Evolutionary conservation across 2,113 vertebrate species (phyloP).

Genomic region (Puffinus mauretanicus): DNA sequence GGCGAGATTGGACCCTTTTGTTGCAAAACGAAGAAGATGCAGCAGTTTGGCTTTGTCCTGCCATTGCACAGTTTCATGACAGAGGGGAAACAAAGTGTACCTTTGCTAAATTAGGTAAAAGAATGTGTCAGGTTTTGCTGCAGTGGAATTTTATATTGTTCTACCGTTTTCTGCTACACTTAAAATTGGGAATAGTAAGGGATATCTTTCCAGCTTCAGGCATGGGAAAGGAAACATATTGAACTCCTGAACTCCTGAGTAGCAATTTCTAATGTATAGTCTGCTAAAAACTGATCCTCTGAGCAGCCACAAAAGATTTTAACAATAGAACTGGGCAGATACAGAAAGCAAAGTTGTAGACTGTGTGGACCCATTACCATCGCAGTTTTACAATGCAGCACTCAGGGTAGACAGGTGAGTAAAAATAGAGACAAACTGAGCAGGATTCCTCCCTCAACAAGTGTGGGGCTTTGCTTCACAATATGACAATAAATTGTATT

Average conservation of each 20-base stretch:
- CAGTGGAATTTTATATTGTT: not conserved
- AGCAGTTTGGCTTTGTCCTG: not conserved
- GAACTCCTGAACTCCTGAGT: not conserved
- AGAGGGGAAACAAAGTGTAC: not conserved
- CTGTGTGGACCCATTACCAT: not conserved
- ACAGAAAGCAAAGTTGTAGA: not conserved
- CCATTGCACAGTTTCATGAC: not conserved
- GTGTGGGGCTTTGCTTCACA: not conserved
- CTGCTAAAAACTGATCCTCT: not conserved
- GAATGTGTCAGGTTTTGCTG: not conserved
- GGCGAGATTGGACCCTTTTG: not conserved
- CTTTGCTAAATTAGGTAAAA: not conserved
- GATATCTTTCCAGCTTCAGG: not conserved
- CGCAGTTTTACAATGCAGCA: not conserved
- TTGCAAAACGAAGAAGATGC: not conserved
- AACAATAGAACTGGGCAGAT: not conserved
- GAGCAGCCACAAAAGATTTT: not conserved
- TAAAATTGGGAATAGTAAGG: not conserved
- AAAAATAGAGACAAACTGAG: not conserved
- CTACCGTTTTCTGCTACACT: not conserved
- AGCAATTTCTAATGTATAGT: not conserved
- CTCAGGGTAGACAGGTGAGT: not conserved
- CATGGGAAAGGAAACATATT: not conserved
- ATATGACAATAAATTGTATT: not conserved
- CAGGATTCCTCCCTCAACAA: not conserved